phyloP scores from a whole-genome alignment of 2,888 invertebrate species.

The Erebia aethiops region DNA sequence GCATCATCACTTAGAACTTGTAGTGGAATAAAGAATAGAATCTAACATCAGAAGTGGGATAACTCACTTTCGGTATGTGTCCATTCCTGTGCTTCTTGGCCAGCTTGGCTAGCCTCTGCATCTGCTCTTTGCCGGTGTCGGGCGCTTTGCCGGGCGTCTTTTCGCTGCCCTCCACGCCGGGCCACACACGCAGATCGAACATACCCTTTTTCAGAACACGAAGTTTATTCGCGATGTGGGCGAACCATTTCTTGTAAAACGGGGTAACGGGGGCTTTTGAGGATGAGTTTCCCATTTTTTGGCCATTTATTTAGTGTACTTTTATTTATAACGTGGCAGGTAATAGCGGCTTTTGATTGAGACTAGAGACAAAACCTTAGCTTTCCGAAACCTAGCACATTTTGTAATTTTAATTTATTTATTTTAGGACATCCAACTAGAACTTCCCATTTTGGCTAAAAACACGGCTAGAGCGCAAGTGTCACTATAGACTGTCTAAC shows the following conservation, averaged over 20 bases:
- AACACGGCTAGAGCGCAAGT: too few species aligned
- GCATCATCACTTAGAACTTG: too few species aligned
- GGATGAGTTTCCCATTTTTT: conserved; percentile 4
- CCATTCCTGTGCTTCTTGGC: conserved; percentile 97
- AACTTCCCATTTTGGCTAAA: too few species aligned
- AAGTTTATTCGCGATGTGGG: conserved; percentile 48
- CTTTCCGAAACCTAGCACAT: too few species aligned
- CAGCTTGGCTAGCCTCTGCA: conserved; percentile 94
- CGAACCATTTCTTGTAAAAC: conserved; percentile 47
- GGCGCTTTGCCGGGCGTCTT: conserved; percentile 94
- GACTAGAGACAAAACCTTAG: too few species aligned
- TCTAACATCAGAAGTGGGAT: background rate
- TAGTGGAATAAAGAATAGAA: too few species aligned
- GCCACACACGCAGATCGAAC: conserved; percentile 96
- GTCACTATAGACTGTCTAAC: too few species aligned
- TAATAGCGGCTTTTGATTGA: too few species aligned
- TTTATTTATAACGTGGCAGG: background rate
- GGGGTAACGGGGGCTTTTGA: conserved; percentile 5
- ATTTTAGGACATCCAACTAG: too few species aligned
- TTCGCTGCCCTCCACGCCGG: conserved; percentile 90
- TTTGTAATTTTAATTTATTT: too few species aligned
- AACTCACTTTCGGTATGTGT: conserved; percentile 91
- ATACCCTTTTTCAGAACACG: conserved; percentile 83
- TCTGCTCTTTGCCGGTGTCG: conserved; percentile 91
- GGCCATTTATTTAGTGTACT: background rate